Evolutionary conservation across 2,888 invertebrate genomes (phyloP).

Genomic region (Coronaproctus castanopsis): DNA sequence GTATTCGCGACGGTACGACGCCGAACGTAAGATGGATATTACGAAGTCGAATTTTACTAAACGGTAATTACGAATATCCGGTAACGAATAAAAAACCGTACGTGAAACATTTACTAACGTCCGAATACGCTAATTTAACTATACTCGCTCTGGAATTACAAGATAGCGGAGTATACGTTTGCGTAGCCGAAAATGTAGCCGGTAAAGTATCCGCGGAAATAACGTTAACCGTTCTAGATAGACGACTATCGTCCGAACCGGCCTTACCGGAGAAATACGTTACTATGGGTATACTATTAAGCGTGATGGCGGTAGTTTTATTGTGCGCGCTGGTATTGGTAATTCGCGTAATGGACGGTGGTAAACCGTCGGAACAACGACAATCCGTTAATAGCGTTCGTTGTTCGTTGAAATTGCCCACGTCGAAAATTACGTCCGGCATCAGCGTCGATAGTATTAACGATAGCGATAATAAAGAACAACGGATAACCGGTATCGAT

Average conservation of each 20-base stretch:
- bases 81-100: constrained; percentile 34
- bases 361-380: too few species aligned
- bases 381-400: too few species aligned
- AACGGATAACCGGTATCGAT: too few species aligned
- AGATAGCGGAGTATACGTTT: constrained; percentile 55
- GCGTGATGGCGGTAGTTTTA: constrained; percentile 20
- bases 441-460: too few species aligned
- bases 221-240: constrained; percentile 46
- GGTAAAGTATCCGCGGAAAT: constrained; percentile 54
- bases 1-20: constrained; percentile 14
- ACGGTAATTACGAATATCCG: constrained; percentile 22
- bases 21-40: constrained; percentile 16
- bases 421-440: too few species aligned
- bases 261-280: constrained; percentile 38
- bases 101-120: constrained; percentile 31
- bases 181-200: constrained; percentile 60
- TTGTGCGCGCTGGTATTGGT: constrained; percentile 9
- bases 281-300: constrained; percentile 44
- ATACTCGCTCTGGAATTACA: constrained; percentile 49
- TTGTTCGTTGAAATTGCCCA: too few species aligned
- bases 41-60: constrained; percentile 25
- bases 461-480: too few species aligned
- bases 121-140: constrained; percentile 49
- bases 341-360: constrained; percentile 9
- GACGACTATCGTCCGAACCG: constrained; percentile 22